Conservation (phyloP, 2,113 vertebrate species). For the Microtus oregoni region DNA sequence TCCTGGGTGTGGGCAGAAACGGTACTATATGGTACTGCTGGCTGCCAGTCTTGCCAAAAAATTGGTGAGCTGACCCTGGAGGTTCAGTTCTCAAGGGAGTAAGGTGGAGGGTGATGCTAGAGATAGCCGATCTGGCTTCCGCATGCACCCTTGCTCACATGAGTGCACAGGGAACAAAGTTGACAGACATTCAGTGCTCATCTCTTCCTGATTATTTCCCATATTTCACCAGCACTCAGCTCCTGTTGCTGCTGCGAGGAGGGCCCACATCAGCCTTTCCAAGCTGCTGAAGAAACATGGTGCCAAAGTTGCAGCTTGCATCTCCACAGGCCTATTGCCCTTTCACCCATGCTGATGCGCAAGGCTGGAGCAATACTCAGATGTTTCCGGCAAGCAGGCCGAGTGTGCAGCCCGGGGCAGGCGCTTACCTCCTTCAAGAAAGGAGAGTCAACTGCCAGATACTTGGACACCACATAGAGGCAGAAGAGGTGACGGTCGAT, state of each 20-base stretch:
- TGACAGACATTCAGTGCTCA: background rate
- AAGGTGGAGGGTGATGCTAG: background rate
- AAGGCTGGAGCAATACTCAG: background rate
- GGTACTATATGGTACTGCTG: background rate
- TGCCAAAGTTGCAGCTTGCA: background rate
- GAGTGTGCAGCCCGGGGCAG: accelerated
- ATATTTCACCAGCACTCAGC: background rate
- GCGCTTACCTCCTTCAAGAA: slow-evolving; percentile 95
- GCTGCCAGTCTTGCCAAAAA: background rate
- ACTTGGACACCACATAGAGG: slow-evolving; percentile 98
- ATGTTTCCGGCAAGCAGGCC: accelerated
- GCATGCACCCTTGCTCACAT: background rate
- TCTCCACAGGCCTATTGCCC: background rate
- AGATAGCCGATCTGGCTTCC: background rate
- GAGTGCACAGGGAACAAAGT: background rate
- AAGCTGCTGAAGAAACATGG: background rate
- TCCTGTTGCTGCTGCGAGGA: background rate
- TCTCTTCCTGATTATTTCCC: background rate
- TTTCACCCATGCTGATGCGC: accelerated
- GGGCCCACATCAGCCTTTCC: background rate
- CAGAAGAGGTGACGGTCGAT: slow-evolving; percentile 99
- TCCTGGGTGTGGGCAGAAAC: background rate
- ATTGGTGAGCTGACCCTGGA: background rate
- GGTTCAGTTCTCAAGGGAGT: background rate
- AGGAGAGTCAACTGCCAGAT: slow-evolving; percentile 94